Conservation (phyloP, 1,140 invertebrate species). For the Drosophila chauvacae region DNA sequence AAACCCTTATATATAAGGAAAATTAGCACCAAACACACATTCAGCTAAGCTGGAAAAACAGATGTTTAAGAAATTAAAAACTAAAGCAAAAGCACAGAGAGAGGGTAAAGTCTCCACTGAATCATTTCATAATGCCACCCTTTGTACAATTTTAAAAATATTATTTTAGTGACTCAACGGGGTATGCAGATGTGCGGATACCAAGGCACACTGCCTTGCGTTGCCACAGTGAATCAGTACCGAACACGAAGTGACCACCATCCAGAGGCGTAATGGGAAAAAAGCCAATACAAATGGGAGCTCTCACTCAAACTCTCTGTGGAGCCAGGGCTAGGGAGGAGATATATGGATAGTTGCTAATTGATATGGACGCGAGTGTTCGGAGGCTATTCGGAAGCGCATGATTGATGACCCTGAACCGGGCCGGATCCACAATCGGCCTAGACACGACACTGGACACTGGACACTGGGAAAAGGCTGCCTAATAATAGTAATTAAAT, state of each 20-base stretch:
- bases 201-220: background rate
- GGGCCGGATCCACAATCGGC: slow-evolving; percentile 16
- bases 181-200: slow-evolving; percentile 17
- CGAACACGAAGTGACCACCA: slow-evolving; percentile 33
- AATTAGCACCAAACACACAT: background rate
- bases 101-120: background rate
- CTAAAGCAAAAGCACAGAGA: background rate
- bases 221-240: slow-evolving; percentile 35
- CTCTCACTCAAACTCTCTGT: slow-evolving; percentile 14
- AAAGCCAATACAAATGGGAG: slow-evolving; percentile 32
- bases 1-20: background rate
- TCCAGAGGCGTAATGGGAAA: slow-evolving; percentile 46
- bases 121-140: background rate
- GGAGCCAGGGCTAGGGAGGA: background rate
- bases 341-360: slow-evolving; percentile 52
- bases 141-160: background rate
- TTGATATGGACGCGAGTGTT: slow-evolving; percentile 38
- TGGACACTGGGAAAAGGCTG: slow-evolving; percentile 11
- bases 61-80: background rate
- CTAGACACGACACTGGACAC: slow-evolving; percentile 23
- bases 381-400: slow-evolving; percentile 24
- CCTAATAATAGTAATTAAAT: slow-evolving; percentile 74
- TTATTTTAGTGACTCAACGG: background rate
- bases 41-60: background rate
- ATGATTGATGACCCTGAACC: slow-evolving; percentile 64